phyloP scores from a whole-genome alignment of 2,113 vertebrate species.

The Aptenodytes forsteri region DNA sequence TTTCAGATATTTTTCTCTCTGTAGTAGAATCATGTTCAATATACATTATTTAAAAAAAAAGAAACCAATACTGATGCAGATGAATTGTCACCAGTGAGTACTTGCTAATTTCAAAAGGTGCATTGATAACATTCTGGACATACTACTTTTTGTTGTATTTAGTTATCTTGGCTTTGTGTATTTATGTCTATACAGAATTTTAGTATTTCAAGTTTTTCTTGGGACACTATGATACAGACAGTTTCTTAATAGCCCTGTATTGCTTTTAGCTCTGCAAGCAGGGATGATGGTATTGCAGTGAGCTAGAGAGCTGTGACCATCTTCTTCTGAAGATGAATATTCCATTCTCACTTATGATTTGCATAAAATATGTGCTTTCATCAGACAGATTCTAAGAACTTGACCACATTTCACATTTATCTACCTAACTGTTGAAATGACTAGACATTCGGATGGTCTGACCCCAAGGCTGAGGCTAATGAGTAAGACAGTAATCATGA shows the following conservation, averaged over 20 bases:
- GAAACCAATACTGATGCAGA: background rate
- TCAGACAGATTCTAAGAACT: background rate
- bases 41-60: background rate
- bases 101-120: background rate
- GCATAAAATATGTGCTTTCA: background rate
- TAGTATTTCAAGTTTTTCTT: background rate
- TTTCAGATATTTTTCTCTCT: background rate
- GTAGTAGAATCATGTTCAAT: background rate
- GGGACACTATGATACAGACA: background rate
- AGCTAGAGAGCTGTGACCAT: background rate
- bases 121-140: background rate
- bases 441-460: background rate
- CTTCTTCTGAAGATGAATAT: background rate
- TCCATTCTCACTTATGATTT: background rate
- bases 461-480: background rate
- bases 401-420: background rate
- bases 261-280: background rate
- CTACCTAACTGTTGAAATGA: background rate
- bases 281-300: background rate
- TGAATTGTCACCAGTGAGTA: background rate
- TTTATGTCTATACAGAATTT: background rate
- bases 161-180: background rate
- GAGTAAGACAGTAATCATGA: background rate
- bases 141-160: background rate
- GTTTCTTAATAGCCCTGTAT: background rate